These are phyloP conservation scores for Liparis tanakae DNA, from an alignment of 2,797 vertebrate species.

Conservation along the genomic window DNA sequence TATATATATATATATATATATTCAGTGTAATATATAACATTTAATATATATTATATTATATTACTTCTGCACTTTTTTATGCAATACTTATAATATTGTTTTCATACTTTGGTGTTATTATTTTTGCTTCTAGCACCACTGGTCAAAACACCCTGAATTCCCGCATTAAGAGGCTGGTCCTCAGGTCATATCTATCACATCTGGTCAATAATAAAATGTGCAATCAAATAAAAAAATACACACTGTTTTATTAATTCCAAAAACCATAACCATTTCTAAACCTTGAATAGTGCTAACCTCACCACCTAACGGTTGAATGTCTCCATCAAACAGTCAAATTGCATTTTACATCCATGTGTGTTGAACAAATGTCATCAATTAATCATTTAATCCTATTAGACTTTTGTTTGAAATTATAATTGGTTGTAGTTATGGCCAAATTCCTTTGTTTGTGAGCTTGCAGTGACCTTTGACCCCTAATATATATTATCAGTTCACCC, in stretches of 20 bases:
- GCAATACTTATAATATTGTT: neutral
- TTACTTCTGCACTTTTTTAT: neutral
- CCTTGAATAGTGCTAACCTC: neutral
- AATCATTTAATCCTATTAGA: neutral
- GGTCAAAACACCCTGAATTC: neutral
- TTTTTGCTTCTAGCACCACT: neutral
- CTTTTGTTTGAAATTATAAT: neutral
- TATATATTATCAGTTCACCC: neutral
- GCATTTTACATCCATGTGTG: neutral
- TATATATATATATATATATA: too few species aligned
- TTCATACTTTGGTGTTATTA: too few species aligned
- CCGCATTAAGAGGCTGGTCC: neutral
- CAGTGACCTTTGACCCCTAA: neutral
- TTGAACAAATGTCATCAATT: neutral
- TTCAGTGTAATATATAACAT: too few species aligned
- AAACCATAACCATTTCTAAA: neutral
- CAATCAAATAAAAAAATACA: slow-evolving; percentile 2
- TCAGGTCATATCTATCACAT: slow-evolving; percentile 16
- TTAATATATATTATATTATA: too few species aligned
- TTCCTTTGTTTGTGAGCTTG: neutral
- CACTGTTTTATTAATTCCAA: neutral
- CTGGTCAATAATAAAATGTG: slow-evolving; percentile 24
- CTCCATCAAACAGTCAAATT: neutral
- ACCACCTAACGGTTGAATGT: neutral
- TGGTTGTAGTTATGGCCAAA: neutral